phyloP scores from a whole-genome alignment of 2,888 invertebrate genomes.

The Polia nebulosa region DNA sequence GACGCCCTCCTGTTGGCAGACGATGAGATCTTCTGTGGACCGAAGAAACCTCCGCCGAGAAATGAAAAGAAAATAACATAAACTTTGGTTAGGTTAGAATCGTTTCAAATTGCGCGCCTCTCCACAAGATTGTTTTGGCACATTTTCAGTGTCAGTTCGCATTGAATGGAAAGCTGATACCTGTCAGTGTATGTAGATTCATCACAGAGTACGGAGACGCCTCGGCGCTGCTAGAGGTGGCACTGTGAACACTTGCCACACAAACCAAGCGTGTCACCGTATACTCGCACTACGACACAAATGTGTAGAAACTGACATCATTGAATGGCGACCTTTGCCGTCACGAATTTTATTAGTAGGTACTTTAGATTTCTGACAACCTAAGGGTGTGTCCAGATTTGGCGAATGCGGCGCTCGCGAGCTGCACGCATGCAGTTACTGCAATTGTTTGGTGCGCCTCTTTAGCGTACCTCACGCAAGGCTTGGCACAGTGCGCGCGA shows the following conservation, averaged over 20 bases:
- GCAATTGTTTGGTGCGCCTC: too few species aligned
- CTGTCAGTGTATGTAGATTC: not conserved
- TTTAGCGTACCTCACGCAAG: too few species aligned
- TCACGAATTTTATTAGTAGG: not conserved
- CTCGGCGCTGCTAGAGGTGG: not conserved
- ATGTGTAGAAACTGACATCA: not conserved
- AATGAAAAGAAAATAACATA: conserved; percentile 20
- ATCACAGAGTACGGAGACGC: not conserved
- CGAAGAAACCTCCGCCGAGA: conserved; percentile 7
- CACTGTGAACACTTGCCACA: not conserved
- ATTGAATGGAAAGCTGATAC: not conserved
- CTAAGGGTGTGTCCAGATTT: too few species aligned
- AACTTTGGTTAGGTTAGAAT: not conserved
- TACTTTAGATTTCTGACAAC: too few species aligned
- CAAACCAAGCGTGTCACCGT: not conserved
- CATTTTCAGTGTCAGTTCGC: not conserved
- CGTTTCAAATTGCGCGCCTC: not conserved
- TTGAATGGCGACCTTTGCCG: not conserved
- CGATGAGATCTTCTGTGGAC: conserved; percentile 71
- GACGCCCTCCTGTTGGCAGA: conserved; percentile 63
- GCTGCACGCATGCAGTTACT: too few species aligned
- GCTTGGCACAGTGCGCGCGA: too few species aligned
- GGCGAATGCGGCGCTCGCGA: too few species aligned
- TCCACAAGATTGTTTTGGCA: not conserved
- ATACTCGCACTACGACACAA: not conserved